Percentiles rank a stretch among this genome's conserved stretches.
Evolutionary conservation across 2,888 invertebrate genomes (phyloP).

Genomic region (Parnassius glacialis): DNA sequence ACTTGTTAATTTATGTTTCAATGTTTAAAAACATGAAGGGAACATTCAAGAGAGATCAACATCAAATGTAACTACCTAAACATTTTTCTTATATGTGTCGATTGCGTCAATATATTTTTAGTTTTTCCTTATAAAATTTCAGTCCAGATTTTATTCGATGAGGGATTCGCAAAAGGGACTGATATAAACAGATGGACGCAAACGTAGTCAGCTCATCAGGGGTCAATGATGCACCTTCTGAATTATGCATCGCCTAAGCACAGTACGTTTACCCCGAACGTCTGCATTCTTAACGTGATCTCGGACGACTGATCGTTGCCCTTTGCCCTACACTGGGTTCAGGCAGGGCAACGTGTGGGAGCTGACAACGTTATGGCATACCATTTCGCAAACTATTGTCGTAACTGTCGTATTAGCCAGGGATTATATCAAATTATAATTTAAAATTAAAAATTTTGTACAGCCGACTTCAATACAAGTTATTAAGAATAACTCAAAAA

Average conservation of each 20-base stretch:
- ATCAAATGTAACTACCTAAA: not conserved
- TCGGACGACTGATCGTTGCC: constrained; percentile 47
- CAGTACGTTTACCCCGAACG: constrained; percentile 64
- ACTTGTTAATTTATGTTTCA: too few relatives aligned
- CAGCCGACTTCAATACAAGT: too few relatives aligned
- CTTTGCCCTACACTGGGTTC: constrained; percentile 50
- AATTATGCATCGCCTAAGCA: constrained; percentile 56
- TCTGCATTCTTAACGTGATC: constrained; percentile 55
- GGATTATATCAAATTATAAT: too few relatives aligned
- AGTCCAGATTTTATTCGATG: constrained; percentile 20
- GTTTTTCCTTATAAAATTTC: constrained; percentile 22
- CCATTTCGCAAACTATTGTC: not conserved
- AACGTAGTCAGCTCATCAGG: constrained; percentile 39
- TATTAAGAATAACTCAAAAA: too few relatives aligned
- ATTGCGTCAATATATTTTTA: not conserved
- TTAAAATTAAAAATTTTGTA: too few relatives aligned
- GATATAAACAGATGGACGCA: constrained; percentile 35
- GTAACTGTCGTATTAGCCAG: not conserved
- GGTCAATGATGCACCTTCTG: constrained; percentile 63
- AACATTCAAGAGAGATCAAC: not conserved
- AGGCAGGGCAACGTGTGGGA: constrained; percentile 27
- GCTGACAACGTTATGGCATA: constrained; percentile 18
- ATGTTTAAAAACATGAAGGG: too few relatives aligned
- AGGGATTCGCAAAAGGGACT: constrained; percentile 37
- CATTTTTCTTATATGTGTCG: constrained; percentile 3